Evolutionary conservation across 2,888 invertebrate species (phyloP).

Genomic region (Capitulum mitella): DNA sequence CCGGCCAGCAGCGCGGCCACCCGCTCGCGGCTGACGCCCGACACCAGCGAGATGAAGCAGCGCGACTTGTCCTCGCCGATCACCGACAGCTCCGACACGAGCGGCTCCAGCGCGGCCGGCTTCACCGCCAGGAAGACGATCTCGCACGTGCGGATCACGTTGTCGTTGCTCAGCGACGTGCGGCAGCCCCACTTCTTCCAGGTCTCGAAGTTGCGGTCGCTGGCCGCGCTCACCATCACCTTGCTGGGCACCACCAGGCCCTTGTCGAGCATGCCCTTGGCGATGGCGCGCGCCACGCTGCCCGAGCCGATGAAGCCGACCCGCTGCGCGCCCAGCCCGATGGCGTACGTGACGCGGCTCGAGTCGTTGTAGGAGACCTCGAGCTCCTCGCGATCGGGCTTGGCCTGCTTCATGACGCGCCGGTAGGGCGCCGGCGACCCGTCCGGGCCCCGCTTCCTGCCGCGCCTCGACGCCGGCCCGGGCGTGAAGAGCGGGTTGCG

Average conservation of each 20-base stretch:
- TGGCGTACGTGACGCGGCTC: conserved; percentile 11
- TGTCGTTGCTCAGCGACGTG: neutral
- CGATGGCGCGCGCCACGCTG: conserved; percentile 16
- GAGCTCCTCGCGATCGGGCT: neutral
- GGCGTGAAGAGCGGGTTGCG: neutral
- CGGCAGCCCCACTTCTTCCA: conserved; percentile 18
- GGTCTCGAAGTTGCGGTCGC: conserved; percentile 12
- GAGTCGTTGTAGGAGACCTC: conserved; percentile 17
- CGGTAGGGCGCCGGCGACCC: neutral
- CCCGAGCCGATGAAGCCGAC: conserved; percentile 22
- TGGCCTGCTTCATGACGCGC: neutral
- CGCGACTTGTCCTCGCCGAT: neutral
- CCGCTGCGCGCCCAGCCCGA: conserved; percentile 8
- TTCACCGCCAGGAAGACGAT: conserved; percentile 23
- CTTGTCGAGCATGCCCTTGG: conserved; percentile 11
- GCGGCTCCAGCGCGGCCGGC: neutral
- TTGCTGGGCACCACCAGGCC: neutral
- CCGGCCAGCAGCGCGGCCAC: neutral
- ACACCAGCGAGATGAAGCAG: conserved; percentile 11
- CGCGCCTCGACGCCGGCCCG: neutral
- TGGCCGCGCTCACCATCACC: neutral
- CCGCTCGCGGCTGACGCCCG: neutral
- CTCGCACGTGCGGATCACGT: neutral
- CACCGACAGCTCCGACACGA: neutral
- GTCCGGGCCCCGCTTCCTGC: neutral